Evolutionary conservation across 2,888 invertebrate species (phyloP).

Genomic region (Drosophila suboccidentalis): DNA sequence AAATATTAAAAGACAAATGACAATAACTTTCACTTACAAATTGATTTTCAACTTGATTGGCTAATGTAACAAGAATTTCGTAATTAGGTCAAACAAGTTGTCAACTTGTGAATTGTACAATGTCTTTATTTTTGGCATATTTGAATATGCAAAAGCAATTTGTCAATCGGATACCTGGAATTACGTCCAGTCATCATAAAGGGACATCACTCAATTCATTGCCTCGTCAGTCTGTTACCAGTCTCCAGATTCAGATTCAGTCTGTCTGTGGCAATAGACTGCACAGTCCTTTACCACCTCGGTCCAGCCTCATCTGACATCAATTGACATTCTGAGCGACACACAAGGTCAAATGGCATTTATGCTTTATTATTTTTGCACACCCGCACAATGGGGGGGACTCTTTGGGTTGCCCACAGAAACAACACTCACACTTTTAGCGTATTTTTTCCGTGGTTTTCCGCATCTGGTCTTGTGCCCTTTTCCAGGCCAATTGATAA

Average conservation of each 20-base stretch:
- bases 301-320: constrained; percentile 23
- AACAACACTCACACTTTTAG: constrained; percentile 12
- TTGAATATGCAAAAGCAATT: constrained; percentile 24
- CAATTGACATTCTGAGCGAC: constrained; percentile 61
- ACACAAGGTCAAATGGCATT: constrained; percentile 72
- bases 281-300: background rate
- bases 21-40: constrained; percentile 28
- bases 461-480: constrained; percentile 55
- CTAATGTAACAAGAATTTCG: constrained; percentile 3
- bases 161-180: constrained; percentile 19
- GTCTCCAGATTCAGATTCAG: constrained; percentile 9
- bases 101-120: constrained; percentile 1
- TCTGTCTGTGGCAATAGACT: background rate
- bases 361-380: constrained; percentile 51
- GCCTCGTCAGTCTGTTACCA: constrained; percentile 28
- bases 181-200: constrained; percentile 39
- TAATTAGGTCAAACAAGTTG: constrained; percentile 46
- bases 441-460: constrained; percentile 25
- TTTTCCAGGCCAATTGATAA: constrained; percentile 64
- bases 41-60: constrained; percentile 35
- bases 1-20: constrained; percentile 33
- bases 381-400: background rate
- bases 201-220: constrained; percentile 26
- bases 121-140: constrained; percentile 6
- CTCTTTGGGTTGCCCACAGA: background rate